Conservation (phyloP, 2,113 vertebrate genomes). For the Galemys pyrenaicus region DNA sequence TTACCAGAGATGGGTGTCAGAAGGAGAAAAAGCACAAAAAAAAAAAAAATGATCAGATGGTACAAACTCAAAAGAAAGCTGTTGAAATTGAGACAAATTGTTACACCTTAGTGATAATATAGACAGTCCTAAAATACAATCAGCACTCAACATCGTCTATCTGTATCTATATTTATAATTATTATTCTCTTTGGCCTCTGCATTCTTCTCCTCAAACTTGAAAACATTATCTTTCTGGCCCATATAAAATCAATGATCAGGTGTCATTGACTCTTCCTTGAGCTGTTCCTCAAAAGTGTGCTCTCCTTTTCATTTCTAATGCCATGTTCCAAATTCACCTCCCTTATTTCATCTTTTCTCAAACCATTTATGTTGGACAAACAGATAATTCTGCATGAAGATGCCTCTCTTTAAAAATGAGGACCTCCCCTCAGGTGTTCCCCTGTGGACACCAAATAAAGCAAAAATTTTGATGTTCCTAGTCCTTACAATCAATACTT, state of each 20-base stretch:
- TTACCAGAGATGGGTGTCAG: too few relatives aligned
- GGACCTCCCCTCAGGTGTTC: not conserved
- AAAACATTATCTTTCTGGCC: not conserved
- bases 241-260: not conserved
- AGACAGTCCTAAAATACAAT: not conserved
- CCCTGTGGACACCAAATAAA: not conserved
- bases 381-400: not conserved
- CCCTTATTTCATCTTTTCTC: not conserved
- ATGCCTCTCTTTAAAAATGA: not conserved
- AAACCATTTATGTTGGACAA: not conserved
- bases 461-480: too few relatives aligned
- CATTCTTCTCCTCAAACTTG: not conserved
- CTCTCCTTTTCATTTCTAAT: not conserved
- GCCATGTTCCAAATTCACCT: not conserved
- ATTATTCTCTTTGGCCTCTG: not conserved
- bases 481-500: not conserved
- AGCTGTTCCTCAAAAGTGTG: not conserved
- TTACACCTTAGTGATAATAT: not conserved
- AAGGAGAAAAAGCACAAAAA: too few relatives aligned
- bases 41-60: too few relatives aligned
- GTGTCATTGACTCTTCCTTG: not conserved
- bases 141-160: not conserved
- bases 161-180: not conserved
- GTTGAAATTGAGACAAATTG: not conserved
- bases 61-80: not conserved